Evolutionary conservation across 2,797 vertebrate genomes (phyloP).

Genomic region (Eospalax fontanierii): DNA sequence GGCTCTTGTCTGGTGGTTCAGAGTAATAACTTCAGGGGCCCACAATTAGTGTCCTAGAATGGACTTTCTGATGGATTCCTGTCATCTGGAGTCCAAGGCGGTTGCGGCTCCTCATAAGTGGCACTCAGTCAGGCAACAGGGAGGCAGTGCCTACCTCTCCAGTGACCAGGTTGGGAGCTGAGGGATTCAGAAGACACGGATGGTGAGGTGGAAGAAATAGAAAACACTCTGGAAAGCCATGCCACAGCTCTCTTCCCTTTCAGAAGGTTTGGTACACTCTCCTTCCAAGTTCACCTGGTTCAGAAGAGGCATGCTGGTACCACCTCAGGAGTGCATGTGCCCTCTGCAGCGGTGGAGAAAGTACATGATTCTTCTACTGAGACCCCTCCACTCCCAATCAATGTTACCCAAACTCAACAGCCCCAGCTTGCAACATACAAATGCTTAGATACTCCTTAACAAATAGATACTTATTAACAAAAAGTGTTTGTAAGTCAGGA

Average conservation of each 20-base stretch:
- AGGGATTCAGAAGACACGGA: not conserved
- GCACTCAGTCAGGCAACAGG: conserved; percentile 9
- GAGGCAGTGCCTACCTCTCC: not conserved
- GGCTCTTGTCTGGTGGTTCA: conserved; percentile 90
- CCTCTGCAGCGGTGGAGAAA: not conserved
- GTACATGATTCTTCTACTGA: not conserved
- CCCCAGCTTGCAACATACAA: not conserved
- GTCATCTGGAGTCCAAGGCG: conserved; percentile 82
- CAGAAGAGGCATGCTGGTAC: not conserved
- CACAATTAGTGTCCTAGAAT: conserved; percentile 87
- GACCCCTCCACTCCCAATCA: not conserved
- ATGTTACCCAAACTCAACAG: not conserved
- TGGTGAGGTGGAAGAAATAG: too few relatives aligned
- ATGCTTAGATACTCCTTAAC: not conserved
- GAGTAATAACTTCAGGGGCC: conserved; percentile 89
- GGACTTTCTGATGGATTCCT: conserved; percentile 82
- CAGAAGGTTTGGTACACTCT: not conserved
- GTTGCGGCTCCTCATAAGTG: conserved; percentile 36
- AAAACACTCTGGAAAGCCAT: not conserved
- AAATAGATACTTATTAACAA: not conserved
- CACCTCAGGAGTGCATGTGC: not conserved
- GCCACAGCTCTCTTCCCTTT: not conserved
- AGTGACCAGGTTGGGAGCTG: not conserved
- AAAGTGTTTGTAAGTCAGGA: not conserved
- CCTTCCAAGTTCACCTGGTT: not conserved